Conservation (phyloP, 2,888 invertebrate genomes). For the Aricia artaxerxes region DNA sequence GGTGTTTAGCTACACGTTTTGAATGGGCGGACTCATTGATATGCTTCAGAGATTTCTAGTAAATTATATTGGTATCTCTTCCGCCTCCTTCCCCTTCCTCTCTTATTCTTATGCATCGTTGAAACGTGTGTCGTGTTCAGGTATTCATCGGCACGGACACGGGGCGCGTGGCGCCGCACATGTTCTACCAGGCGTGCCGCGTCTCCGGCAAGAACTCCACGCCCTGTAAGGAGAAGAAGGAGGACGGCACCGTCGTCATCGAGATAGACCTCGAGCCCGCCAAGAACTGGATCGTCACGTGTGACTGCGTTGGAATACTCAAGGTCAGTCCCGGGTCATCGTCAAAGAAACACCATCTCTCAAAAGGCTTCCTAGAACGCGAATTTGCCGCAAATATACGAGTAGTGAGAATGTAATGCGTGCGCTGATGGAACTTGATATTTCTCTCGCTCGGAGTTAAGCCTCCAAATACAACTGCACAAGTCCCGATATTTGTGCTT, state of each 20-base stretch:
- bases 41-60: not conserved
- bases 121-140: slow-evolving; percentile 52
- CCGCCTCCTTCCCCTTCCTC: not conserved
- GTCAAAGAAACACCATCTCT: not conserved
- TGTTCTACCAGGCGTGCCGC: slow-evolving; percentile 98
- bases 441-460: not conserved
- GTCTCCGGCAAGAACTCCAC: slow-evolving; percentile 98
- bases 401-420: too few species aligned
- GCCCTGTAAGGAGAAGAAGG: slow-evolving; percentile 92
- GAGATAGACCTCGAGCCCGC: slow-evolving; percentile 94
- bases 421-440: not conserved
- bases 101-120: slow-evolving; percentile 10
- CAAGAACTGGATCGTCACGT: slow-evolving; percentile 94
- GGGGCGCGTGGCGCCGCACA: slow-evolving; percentile 94
- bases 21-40: not conserved
- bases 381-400: not conserved
- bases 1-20: not conserved
- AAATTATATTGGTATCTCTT: not conserved
- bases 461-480: too few species aligned
- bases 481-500: not conserved
- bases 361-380: too few species aligned
- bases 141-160: slow-evolving; percentile 96
- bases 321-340: slow-evolving; percentile 75
- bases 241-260: slow-evolving; percentile 96
- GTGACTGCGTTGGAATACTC: slow-evolving; percentile 98